Percentiles rank a stretch among this genome's conserved stretches.
These are phyloP conservation scores for Dunckerocampus dactyliophorus DNA, from an alignment of 2,113 vertebrate species.

Conservation along the genomic window DNA sequence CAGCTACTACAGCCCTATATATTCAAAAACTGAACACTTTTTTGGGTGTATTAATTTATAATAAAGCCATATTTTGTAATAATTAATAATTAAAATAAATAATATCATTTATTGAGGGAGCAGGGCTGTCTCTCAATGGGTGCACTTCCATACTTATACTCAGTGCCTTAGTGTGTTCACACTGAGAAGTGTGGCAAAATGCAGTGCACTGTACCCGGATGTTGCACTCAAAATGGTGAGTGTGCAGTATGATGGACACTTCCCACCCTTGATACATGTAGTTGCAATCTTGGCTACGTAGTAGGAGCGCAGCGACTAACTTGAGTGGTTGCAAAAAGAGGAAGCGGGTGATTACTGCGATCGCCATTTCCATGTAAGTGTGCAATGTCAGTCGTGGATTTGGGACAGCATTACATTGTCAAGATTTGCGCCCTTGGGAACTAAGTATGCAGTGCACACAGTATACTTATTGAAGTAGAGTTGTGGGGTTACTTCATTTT, in stretches of 20 bases:
- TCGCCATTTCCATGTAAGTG: neutral
- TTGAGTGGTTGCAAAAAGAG: neutral
- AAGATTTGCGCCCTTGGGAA: neutral
- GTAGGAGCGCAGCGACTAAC: neutral
- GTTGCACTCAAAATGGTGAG: too few relatives aligned
- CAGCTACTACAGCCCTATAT: neutral
- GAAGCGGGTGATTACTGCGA: too few relatives aligned
- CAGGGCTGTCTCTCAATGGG: too few relatives aligned
- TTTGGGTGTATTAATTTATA: neutral
- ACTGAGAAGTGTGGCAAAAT: too few relatives aligned
- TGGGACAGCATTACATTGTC: neutral
- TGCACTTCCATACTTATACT: too few relatives aligned
- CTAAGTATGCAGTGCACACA: neutral
- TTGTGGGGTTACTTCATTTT: slow-evolving; percentile 57
- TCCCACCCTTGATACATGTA: too few relatives aligned
- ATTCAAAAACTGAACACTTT: neutral
- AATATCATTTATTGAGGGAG: neutral
- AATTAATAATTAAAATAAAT: slow-evolving; percentile 1
- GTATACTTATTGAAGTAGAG: neutral
- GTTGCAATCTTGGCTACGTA: too few relatives aligned
- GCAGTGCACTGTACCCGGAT: too few relatives aligned
- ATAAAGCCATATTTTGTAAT: neutral
- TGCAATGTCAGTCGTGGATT: neutral
- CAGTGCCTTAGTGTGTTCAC: too few relatives aligned
- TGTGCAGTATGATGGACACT: too few relatives aligned